Evolutionary conservation across 2,888 invertebrate species (phyloP).

Genomic region (Orthosia incerta): DNA sequence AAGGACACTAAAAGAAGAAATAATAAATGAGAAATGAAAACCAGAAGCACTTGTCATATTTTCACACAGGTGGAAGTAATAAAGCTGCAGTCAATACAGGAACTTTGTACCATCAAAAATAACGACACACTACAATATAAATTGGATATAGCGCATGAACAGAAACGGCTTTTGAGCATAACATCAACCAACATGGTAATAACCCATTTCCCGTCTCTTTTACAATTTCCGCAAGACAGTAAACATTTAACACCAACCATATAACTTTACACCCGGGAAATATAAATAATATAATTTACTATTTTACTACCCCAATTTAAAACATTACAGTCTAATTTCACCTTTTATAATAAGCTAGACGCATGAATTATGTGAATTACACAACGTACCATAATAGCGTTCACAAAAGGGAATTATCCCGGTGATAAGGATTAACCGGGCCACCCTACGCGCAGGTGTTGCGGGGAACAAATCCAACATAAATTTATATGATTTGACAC

Average conservation of each 20-base stretch:
- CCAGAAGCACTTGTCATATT: neutral
- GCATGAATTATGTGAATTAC: constrained; percentile 67
- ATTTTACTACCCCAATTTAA: constrained; percentile 43
- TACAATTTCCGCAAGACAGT: constrained; percentile 47
- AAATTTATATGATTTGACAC: constrained; percentile 89
- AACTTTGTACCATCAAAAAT: constrained; percentile 14
- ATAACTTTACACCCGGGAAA: constrained; percentile 6
- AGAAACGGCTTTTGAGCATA: constrained; percentile 25
- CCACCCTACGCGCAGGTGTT: constrained; percentile 83
- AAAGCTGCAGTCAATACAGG: constrained; percentile 7
- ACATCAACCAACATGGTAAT: constrained; percentile 22
- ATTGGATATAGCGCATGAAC: constrained; percentile 30
- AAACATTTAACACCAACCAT: constrained; percentile 27
- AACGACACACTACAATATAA: constrained; percentile 22
- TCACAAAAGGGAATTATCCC: constrained; percentile 74
- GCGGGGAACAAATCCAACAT: constrained; percentile 82
- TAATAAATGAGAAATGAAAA: neutral
- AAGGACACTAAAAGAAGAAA: neutral
- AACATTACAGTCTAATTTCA: constrained; percentile 58
- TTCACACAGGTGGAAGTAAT: constrained; percentile 5
- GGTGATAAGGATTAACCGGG: constrained; percentile 74
- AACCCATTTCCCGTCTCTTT: constrained; percentile 37
- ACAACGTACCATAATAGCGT: constrained; percentile 65
- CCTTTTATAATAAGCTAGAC: constrained; percentile 61
- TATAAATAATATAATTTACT: constrained; percentile 41